Percentiles rank a stretch among this genome's conserved stretches.
These are phyloP conservation scores for Willisornis vidua DNA, from an alignment of 2,113 vertebrate species.

Conservation along the genomic window DNA sequence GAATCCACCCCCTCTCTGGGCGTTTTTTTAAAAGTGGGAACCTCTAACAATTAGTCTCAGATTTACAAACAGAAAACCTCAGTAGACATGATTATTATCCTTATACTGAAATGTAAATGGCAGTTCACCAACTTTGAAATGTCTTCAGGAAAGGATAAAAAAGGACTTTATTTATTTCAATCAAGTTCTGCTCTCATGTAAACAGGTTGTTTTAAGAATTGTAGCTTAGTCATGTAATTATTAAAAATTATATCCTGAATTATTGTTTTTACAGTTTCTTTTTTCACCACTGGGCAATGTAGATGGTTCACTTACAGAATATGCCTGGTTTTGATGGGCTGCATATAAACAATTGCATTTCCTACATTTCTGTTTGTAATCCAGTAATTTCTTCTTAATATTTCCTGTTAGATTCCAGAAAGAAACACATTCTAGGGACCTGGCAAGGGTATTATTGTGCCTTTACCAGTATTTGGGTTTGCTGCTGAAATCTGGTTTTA, in stretches of 20 bases:
- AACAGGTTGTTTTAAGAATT: not conserved
- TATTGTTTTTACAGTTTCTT: not conserved
- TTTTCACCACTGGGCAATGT: not conserved
- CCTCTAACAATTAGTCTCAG: not conserved
- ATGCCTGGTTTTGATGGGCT: not conserved
- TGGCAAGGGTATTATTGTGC: not conserved
- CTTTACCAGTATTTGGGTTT: not conserved
- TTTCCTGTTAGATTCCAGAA: not conserved
- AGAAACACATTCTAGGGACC: not conserved
- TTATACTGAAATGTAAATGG: not conserved
- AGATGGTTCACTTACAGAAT: not conserved
- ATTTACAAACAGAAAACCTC: not conserved
- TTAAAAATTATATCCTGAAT: not conserved
- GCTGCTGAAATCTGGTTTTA: not conserved
- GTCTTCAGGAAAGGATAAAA: not conserved
- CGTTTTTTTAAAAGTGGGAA: not conserved
- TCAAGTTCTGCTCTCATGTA: not conserved
- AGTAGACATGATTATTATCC: not conserved
- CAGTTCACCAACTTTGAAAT: not conserved
- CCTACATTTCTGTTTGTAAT: not conserved
- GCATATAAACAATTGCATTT: not conserved
- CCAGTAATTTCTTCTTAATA: not conserved
- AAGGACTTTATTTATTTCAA: not conserved
- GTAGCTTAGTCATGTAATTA: not conserved
- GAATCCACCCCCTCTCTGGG: no score